Evolutionary conservation across 1,140 invertebrate species (phyloP).

Genomic region (Hesperophylax magnus): DNA sequence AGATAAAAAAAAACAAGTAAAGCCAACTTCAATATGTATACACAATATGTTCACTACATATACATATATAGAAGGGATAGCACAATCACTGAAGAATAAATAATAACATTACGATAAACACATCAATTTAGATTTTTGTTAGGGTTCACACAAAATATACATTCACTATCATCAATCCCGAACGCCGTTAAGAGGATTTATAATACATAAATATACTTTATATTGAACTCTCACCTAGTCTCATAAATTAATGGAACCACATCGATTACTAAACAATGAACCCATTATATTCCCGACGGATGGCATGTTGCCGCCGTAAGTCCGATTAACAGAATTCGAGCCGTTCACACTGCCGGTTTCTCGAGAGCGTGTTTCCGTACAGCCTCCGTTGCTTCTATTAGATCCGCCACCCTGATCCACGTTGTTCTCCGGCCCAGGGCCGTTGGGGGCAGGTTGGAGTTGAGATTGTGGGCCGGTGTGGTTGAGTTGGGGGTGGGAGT

Average conservation of each 20-base stretch:
- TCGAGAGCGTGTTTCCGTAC: not conserved
- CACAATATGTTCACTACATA: no score
- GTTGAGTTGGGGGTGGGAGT: not conserved
- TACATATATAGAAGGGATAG: no score
- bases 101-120: not conserved
- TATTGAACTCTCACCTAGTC: conserved; percentile 17
- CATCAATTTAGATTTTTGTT: conserved; percentile 25
- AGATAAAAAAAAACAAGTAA: no score
- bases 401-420: not conserved
- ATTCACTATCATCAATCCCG: conserved; percentile 29
- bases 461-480: not conserved
- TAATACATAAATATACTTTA: no score
- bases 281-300: conserved; percentile 3
- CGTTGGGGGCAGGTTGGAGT: not conserved
- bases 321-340: not conserved
- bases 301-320: not conserved
- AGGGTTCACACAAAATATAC: conserved; percentile 31
- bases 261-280: conserved; percentile 31
- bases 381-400: no score
- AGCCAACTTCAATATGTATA: no score
- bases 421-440: not conserved
- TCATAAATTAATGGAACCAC: conserved; percentile 47
- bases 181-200: conserved; percentile 5
- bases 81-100: no score
- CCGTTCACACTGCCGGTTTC: not conserved